phyloP scores from a whole-genome alignment of 2,888 invertebrate genomes.

The Colletes collaris region DNA sequence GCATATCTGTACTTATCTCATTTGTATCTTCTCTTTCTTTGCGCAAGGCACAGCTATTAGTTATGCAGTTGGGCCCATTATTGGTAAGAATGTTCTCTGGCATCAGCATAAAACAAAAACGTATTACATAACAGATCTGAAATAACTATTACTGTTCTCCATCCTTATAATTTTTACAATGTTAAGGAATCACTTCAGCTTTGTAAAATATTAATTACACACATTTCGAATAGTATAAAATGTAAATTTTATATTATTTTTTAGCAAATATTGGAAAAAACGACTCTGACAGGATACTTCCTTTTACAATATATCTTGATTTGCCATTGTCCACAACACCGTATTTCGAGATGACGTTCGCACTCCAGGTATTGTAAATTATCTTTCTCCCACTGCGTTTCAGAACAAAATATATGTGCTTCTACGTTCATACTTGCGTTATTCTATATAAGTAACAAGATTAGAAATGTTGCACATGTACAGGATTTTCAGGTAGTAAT shows the following conservation, averaged over 20 bases:
- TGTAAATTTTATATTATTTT: not conserved
- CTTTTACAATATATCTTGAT: slow-evolving; percentile 62
- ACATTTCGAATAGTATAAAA: too few relatives aligned
- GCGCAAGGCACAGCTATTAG: slow-evolving; percentile 21
- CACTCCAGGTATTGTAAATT: slow-evolving; percentile 25
- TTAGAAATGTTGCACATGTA: too few relatives aligned
- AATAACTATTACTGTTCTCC: too few relatives aligned
- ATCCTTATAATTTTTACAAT: too few relatives aligned
- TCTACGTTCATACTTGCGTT: too few relatives aligned
- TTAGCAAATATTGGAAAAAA: slow-evolving; percentile 9
- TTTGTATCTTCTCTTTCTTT: slow-evolving; percentile 45
- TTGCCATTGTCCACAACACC: slow-evolving; percentile 53
- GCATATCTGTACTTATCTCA: slow-evolving; percentile 12
- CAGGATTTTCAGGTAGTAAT: too few relatives aligned
- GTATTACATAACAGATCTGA: too few relatives aligned
- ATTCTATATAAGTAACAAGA: too few relatives aligned
- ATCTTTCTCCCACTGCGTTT: too few relatives aligned
- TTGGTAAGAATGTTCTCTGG: slow-evolving; percentile 30
- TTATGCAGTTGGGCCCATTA: slow-evolving; percentile 29
- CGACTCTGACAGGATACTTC: slow-evolving; percentile 12
- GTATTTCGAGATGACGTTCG: slow-evolving; percentile 31
- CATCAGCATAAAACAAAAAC: too few relatives aligned
- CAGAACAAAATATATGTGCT: too few relatives aligned
- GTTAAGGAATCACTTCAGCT: not conserved
- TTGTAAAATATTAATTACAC: not conserved